Percentiles rank a stretch among this genome's conserved stretches.
phyloP scores from a whole-genome alignment of 2,888 invertebrate genomes.

The Spisula subtruncata region DNA sequence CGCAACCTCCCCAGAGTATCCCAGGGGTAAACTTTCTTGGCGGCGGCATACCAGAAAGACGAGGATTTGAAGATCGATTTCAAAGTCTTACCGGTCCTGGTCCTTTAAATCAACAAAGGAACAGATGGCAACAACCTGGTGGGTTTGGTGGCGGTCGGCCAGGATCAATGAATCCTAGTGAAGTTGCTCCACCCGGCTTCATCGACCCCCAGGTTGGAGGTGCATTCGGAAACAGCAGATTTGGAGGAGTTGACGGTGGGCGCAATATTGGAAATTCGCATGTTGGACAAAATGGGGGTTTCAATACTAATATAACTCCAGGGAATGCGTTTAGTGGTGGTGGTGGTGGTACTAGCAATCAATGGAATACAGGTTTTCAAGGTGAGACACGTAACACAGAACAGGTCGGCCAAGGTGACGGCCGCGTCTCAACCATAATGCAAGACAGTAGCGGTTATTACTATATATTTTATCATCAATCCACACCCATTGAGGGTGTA shows the following conservation, averaged over 20 bases:
- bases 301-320: constrained; percentile 6
- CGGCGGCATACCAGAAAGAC: not conserved
- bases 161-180: not conserved
- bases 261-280: constrained; percentile 18
- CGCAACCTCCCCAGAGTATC: not conserved
- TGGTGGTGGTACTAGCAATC: constrained; percentile 36
- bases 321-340: constrained; percentile 30
- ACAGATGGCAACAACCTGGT: not conserved
- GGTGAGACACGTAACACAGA: constrained; percentile 39
- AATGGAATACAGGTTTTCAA: constrained; percentile 20
- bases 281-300: not conserved
- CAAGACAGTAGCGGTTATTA: constrained; percentile 39
- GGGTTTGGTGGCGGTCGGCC: not conserved
- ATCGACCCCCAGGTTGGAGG: constrained; percentile 1
- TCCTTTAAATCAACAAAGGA: constrained; percentile 27
- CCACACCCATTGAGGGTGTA: not conserved
- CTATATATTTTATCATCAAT: constrained; percentile 44
- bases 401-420: constrained; percentile 31
- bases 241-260: constrained; percentile 46
- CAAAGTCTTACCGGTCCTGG: constrained; percentile 4
- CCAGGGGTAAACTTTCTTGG: constrained; percentile 51
- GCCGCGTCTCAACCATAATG: constrained; percentile 35
- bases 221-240: not conserved
- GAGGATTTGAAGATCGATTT: constrained; percentile 35
- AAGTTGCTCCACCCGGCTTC: not conserved